These are phyloP conservation scores for Apteryx owenii DNA, from an alignment of 2,113 vertebrate species.

Conservation along the genomic window DNA sequence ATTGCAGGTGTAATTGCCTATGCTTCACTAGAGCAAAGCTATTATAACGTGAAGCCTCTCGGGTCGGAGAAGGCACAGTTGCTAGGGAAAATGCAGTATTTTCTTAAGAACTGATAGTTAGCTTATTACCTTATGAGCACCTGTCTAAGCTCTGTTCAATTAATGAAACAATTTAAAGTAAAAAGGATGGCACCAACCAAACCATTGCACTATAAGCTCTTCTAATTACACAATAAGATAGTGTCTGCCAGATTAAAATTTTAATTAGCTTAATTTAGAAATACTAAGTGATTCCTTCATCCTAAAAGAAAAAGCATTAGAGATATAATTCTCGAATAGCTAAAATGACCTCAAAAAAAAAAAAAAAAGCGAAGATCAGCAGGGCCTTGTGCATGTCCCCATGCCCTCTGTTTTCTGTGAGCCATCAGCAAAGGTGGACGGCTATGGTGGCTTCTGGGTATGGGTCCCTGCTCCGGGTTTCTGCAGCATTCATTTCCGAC, in stretches of 20 bases:
- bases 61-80: background rate
- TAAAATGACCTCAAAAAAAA: background rate
- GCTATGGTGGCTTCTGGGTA: background rate
- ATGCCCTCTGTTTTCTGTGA: background rate
- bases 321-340: constrained; percentile 18
- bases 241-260: constrained; percentile 47
- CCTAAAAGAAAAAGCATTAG: background rate
- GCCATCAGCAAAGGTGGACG: background rate
- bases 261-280: constrained; percentile 60
- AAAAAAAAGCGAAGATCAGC: background rate
- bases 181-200: constrained; percentile 1
- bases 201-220: background rate
- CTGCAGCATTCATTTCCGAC: background rate
- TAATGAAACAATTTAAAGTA: constrained; percentile 40
- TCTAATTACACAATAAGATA: constrained; percentile 45
- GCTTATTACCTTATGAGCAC: background rate
- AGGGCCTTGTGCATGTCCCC: background rate
- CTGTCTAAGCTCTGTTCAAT: constrained; percentile 19
- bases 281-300: background rate
- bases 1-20: background rate
- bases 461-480: background rate
- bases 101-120: background rate
- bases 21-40: background rate
- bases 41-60: background rate
- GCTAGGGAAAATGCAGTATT: background rate